Conservation (phyloP, 2,797 vertebrate genomes). For the Myotis findleyi region DNA sequence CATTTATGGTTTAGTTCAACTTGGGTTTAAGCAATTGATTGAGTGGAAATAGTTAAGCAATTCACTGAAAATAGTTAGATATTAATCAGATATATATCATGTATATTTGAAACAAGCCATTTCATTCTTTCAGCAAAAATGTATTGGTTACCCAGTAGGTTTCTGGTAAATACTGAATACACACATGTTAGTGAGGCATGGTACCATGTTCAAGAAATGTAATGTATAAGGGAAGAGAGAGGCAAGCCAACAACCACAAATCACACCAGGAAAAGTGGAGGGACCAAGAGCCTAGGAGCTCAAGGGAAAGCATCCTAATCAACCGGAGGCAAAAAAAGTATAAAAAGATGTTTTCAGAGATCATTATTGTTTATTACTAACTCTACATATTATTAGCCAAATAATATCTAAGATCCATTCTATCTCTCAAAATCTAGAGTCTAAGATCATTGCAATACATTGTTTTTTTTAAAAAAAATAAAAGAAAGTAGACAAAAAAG, state of each 20-base stretch:
- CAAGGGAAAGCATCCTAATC: neutral
- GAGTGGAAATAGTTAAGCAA: constrained; percentile 24
- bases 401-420: neutral
- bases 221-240: neutral
- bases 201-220: neutral
- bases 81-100: neutral
- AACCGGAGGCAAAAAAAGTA: rapidly evolving
- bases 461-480: neutral
- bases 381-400: neutral
- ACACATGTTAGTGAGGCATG: neutral
- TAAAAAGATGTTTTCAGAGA: neutral
- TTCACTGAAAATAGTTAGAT: neutral
- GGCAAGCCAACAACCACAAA: neutral
- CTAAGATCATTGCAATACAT: neutral
- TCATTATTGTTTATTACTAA: neutral
- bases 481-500: constrained; percentile 40
- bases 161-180: neutral
- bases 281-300: neutral
- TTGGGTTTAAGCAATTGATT: constrained; percentile 16
- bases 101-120: neutral
- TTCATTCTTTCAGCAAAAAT: neutral
- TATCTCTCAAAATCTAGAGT: neutral
- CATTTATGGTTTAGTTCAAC: constrained; percentile 29
- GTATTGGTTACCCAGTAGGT: neutral
- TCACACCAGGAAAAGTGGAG: neutral